Evolutionary conservation across 2,113 vertebrate genomes (phyloP), one percentile per base, ranked within the genome.

Genomic region (Dipodomys merriami): DNA sequence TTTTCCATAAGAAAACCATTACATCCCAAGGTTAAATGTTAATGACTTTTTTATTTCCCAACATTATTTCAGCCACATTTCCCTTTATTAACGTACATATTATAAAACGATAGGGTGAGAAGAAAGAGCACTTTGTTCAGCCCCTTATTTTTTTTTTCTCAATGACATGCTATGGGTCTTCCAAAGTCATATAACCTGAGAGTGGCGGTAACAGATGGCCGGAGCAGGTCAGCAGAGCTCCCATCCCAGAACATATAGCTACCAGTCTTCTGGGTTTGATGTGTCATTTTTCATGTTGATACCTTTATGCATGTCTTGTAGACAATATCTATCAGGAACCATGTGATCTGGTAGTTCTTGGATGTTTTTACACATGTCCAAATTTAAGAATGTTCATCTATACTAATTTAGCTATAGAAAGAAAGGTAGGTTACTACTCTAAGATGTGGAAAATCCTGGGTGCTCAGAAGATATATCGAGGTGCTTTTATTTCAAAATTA

Each of bases 201-300:
- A 33, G 30, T 12, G 15, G 53, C 1, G 15, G 10, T 44, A 23
- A 53, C 27, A 22, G 16, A 1, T 5, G 46, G 19, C 6, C 7
- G 19, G 10, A 68, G 20, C 13, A 1, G 27, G 27, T 30, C 62
- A 64, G 80, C 30, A 23, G 46, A 81, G 49, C 49, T 53, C 39
- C 12, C 9, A 53, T 10, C 29, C 20, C 4, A 3, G 13, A 60
- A 30, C 25, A 76, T 1, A 13, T 83, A 12, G n/a, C 7, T 65
- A 67, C 79, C 12, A 67, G 25, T 39, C 46, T 49, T 33, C 12
- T 20, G 7, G 30, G 19, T 29, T 44, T 2, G n/a, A 27, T 27
- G 13, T 74, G n/a, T 29, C 49, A 20, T 86, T 90, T 96, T 10
- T 69, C 69, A n/a, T 16, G 30, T 81, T 85, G 53, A 44, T 6